These are phyloP conservation scores for Dicycla oo DNA, from an alignment of 2,888 invertebrate genomes.

Conservation along the genomic window DNA sequence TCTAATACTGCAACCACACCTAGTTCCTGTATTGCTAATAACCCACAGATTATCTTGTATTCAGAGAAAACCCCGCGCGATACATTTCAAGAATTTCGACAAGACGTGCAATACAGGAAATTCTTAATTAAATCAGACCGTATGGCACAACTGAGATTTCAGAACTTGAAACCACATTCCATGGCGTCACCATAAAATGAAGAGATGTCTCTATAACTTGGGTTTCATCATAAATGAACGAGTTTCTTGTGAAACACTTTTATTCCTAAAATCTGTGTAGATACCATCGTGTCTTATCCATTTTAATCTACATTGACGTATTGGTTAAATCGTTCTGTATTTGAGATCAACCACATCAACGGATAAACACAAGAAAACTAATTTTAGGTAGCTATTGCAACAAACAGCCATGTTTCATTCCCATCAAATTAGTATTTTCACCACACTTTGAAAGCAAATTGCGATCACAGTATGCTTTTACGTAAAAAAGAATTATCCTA, in stretches of 20 bases:
- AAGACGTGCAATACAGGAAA: conserved; percentile 58
- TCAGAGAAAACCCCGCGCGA: conserved; percentile 21
- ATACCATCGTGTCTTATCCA: not conserved
- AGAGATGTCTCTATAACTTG: conserved; percentile 16
- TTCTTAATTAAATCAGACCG: conserved; percentile 41
- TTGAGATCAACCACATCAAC: not conserved
- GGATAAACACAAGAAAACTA: not conserved
- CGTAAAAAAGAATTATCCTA: not conserved
- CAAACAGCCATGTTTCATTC: not conserved
- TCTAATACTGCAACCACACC: conserved; percentile 1
- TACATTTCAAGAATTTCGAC: conserved; percentile 36
- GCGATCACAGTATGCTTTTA: not conserved
- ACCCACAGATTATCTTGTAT: not conserved
- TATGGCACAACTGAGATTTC: conserved; percentile 20
- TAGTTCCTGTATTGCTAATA: conserved; percentile 38
- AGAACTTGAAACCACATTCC: conserved; percentile 25
- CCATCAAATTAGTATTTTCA: not conserved
- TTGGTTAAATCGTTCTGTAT: not conserved
- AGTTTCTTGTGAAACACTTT: not conserved
- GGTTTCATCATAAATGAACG: not conserved
- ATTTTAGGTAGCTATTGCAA: too few species aligned
- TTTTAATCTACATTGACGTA: not conserved
- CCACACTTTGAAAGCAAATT: not conserved
- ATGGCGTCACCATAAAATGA: conserved; percentile 3
- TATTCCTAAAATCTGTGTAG: not conserved